Conservation (phyloP, 2,888 invertebrate genomes). For the Tachystola acroxantha region DNA sequence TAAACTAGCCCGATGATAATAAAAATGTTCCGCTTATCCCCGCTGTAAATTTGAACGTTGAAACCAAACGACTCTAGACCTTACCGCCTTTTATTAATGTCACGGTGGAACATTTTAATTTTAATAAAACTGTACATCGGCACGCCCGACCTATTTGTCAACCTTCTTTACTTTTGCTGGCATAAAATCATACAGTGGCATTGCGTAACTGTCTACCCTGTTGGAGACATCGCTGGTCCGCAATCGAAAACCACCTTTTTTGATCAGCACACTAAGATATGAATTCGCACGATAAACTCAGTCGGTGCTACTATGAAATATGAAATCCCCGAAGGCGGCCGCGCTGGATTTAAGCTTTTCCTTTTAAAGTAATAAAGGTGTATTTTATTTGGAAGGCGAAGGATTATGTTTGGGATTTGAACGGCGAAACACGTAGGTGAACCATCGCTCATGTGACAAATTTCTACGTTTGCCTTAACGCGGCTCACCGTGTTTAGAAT, state of each 20-base stretch:
- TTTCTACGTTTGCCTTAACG: slow-evolving; percentile 78
- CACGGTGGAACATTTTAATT: slow-evolving; percentile 71
- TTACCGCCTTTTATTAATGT: slow-evolving; percentile 66
- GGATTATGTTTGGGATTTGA: slow-evolving; percentile 75
- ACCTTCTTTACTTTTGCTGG: slow-evolving; percentile 76
- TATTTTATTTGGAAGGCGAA: slow-evolving; percentile 67
- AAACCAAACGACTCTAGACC: slow-evolving; percentile 53
- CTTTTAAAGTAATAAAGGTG: slow-evolving; percentile 76
- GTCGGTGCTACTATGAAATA: slow-evolving; percentile 57
- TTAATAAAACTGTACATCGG: slow-evolving; percentile 76
- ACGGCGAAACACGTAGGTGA: slow-evolving; percentile 74
- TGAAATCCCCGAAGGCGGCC: slow-evolving; percentile 55
- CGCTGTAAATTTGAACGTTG: slow-evolving; percentile 57
- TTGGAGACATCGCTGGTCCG: slow-evolving; percentile 25
- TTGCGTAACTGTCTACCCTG: slow-evolving; percentile 52
- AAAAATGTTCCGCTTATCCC: slow-evolving; percentile 69
- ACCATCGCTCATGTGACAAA: slow-evolving; percentile 79
- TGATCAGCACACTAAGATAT: slow-evolving; percentile 65
- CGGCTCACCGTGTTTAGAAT: slow-evolving; percentile 73
- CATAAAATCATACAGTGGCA: slow-evolving; percentile 73
- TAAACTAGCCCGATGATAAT: slow-evolving; percentile 70
- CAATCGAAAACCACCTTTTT: slow-evolving; percentile 60
- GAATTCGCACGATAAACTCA: slow-evolving; percentile 63
- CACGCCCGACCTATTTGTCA: slow-evolving; percentile 77
- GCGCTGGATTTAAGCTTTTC: slow-evolving; percentile 70